A percentile compares a stretch with the other conserved stretches of the same genome.
These are phyloP conservation scores for Sarcophilus harrisii DNA, from an alignment of 2,797 vertebrate species.

Conservation along the genomic window DNA sequence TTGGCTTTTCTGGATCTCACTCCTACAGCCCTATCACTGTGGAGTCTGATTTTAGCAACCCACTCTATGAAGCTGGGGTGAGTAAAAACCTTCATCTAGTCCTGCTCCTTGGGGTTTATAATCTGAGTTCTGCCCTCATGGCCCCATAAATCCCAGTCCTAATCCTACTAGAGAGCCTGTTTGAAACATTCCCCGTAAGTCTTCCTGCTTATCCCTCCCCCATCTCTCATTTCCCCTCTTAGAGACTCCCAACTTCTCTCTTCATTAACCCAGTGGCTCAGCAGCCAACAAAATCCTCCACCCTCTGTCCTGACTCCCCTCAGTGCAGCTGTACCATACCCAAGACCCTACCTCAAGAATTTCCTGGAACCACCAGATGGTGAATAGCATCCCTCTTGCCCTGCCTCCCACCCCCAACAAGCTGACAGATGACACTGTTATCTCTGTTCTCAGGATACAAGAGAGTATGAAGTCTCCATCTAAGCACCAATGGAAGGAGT, in stretches of 20 bases:
- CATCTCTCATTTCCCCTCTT: neutral
- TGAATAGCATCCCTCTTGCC: neutral
- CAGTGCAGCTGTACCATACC: neutral
- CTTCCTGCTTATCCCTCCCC: neutral
- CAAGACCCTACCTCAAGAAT: neutral
- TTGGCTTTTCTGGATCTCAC: conserved; percentile 95
- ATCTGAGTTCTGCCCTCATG: neutral
- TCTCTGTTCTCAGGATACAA: conserved; percentile 88
- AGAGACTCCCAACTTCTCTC: neutral
- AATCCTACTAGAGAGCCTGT: neutral
- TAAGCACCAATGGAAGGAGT: conserved; percentile 80
- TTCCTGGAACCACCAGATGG: neutral
- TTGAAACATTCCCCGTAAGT: neutral
- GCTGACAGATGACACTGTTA: neutral
- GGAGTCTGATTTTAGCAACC: conserved; percentile 96
- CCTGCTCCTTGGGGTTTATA: neutral
- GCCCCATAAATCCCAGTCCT: conserved; percentile 2
- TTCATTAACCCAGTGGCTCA: neutral
- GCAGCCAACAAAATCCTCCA: neutral
- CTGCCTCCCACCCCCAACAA: neutral
- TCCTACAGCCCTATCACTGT: conserved; percentile 96
- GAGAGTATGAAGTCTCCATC: conserved; percentile 96
- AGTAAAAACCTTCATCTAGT: conserved; percentile 69
- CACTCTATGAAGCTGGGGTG: conserved; percentile 96
- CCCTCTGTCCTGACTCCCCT: neutral